These are phyloP conservation scores for Muntiacus muntjak DNA, from an alignment of 2,113 vertebrate genomes.

Conservation along the genomic window DNA sequence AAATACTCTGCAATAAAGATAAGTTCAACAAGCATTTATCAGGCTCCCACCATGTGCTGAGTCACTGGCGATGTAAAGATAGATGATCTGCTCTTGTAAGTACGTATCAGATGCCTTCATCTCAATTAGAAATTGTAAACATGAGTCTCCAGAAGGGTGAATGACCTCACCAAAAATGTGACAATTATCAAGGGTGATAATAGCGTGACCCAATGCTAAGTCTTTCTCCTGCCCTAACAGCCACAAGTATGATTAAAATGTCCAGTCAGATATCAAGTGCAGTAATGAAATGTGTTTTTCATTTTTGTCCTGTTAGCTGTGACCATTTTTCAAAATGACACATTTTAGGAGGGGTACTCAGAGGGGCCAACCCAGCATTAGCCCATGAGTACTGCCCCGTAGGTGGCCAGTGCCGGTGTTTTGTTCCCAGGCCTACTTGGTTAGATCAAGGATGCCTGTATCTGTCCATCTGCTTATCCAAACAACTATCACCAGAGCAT, in stretches of 20 bases:
- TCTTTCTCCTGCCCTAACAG: not conserved
- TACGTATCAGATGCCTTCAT: not conserved
- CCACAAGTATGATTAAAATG: not conserved
- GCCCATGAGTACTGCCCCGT: accelerated
- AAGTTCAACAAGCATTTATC: not conserved
- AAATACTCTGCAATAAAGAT: not conserved
- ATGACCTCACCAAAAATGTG: not conserved
- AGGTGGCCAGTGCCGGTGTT: accelerated
- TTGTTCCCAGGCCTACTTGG: not conserved
- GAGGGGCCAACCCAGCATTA: not conserved
- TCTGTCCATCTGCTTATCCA: not conserved
- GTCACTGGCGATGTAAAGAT: not conserved
- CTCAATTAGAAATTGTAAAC: not conserved
- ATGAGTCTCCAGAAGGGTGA: not conserved
- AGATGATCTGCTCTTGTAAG: not conserved
- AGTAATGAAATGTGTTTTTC: not conserved
- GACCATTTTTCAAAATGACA: not conserved
- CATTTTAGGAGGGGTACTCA: not conserved
- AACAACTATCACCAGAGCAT: not conserved
- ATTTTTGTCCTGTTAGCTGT: not conserved
- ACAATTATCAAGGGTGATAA: not conserved
- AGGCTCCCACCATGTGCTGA: not conserved
- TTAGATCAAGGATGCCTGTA: not conserved
- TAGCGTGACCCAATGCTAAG: not conserved
- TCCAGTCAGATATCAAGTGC: not conserved